These are phyloP conservation scores for Pocillopora verrucosa DNA, from an alignment of 64 coral and sea anemone species.

Conservation along the genomic window DNA sequence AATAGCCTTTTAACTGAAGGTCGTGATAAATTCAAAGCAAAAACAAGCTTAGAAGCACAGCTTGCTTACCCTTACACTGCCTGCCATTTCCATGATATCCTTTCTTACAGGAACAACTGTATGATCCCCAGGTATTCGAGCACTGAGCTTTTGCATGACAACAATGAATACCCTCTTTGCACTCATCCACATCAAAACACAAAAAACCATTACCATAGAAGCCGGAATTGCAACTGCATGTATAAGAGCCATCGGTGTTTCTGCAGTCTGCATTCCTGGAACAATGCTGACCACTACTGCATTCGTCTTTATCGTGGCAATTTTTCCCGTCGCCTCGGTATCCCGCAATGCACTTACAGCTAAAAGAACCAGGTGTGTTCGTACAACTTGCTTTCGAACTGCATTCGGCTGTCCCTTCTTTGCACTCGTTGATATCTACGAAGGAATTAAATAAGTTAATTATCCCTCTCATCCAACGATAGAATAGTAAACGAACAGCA, in stretches of 20 bases:
- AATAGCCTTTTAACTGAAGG: too few species aligned
- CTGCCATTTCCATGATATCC: too few species aligned
- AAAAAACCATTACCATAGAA: background rate
- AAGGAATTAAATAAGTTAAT: background rate
- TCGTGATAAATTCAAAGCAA: too few species aligned
- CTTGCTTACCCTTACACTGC: too few species aligned
- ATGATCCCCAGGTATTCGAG: background rate
- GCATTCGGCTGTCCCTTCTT: background rate
- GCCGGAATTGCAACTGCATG: conserved; percentile 2
- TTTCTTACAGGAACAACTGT: background rate
- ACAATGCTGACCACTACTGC: background rate
- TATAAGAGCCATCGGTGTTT: conserved; percentile 25
- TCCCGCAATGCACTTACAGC: background rate
- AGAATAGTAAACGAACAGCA: background rate
- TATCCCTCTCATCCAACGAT: background rate
- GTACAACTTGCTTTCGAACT: background rate
- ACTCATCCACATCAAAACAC: conserved; percentile 31
- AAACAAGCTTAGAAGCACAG: too few species aligned
- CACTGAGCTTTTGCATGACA: background rate
- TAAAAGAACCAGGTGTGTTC: background rate
- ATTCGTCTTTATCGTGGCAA: background rate
- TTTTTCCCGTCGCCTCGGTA: background rate
- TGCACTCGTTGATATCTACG: conserved; percentile 15
- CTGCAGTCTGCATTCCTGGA: conserved; percentile 19
- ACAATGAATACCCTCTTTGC: background rate